Evolutionary conservation across 2,888 invertebrate genomes (phyloP), one percentile per base, ranked within the genome.

Genomic region (Coelogynopora nodosa): DNA sequence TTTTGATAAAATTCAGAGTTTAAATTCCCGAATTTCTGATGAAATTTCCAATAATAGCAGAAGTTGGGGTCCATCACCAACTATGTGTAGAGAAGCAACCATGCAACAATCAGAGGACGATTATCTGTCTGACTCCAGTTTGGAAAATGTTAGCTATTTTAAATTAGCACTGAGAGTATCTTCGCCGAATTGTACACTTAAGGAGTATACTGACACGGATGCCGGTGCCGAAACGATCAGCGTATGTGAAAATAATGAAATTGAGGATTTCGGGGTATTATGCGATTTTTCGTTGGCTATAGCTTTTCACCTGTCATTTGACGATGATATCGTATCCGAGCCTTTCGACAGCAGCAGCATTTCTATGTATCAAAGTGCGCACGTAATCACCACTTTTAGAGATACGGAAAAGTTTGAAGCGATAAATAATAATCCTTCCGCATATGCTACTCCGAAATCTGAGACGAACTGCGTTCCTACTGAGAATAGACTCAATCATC

Each of bases 251-350:
- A 49, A 74, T 74, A 26, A 74, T n/a, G 74, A 74, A 74, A 26
- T n/a, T 74, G 23, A 2, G 23, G 23, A 10, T 74, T 74, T 5
- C 2, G 74, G 23, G 2, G 74, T 74, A n/a, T 23, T 10, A 13
- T 74, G 74, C 74, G 74, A 74, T 26, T 74, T 74, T 74, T 74
- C 74, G 74, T 74, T 74, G 27, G 74, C 74, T n/a, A 74, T 74
- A 13, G 5, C 74, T 23, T 74, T 74, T 23, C 23, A 74, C 23
- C 5, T 74, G 5, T 74, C 74, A 74, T 74, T 74, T 23, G 74
- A 74, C 23, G 27, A 74, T 74, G 74, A 74, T 26, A 26, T n/a
- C 5, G 18, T 49, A 49, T 13, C 5, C 49, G 49, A 49, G 5
- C 49, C 49, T 13, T n/a, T n/a, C n/a, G 49, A 49, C 18, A 49